Base-by-base conservation (phyloP, 2,888 invertebrate genomes). In the Drosophila pegasa region DNA sequence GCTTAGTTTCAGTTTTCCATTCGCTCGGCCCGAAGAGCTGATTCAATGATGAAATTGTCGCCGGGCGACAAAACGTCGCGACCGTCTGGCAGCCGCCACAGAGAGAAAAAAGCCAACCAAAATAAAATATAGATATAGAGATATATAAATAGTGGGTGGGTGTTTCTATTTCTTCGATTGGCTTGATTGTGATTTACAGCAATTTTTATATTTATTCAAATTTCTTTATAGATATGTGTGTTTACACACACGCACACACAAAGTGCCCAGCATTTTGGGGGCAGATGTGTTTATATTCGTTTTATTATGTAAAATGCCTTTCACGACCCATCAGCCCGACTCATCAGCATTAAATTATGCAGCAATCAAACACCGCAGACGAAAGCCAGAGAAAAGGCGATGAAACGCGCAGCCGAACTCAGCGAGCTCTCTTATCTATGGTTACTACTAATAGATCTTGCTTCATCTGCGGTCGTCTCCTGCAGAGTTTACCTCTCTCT, bases 161-260 rank as follows among this genome's bases (percentile, higher is more conserved):
- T 84, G 89, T 86, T 75, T 72, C 71, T 67, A 51, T 76, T 67
- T 62, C 60, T 84, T 88, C 81, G 87, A 87, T 86, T 81, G 82
- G 80, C 80, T 86, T 86, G 89, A 86, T 86, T 88, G 85, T 88
- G 85, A 86, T 86, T 86, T 86, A 86, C 85, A 87, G 72, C 87
- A 73, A 75, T 72, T 75, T 77, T 81, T 66, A 80, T 83, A 81
- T 86, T 78, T 86, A 80, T 88, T 82, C 74, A 85, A 87, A 79
- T 84, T 84, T 81, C 54, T 64, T 43, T 25, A 57, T 57, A 12
- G 50, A 35, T 31, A 48, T 48, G 33, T 33, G 48, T 33, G 31
- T 20, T 67, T 55, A 43, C 31, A 25, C 57, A 48, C 25, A 74
- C 55, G 29, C 20, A 14, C 37, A 29, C 29, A 22, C 57, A 35